Conservation (phyloP, 2,113 vertebrate genomes). For the Pedetes capensis region DNA sequence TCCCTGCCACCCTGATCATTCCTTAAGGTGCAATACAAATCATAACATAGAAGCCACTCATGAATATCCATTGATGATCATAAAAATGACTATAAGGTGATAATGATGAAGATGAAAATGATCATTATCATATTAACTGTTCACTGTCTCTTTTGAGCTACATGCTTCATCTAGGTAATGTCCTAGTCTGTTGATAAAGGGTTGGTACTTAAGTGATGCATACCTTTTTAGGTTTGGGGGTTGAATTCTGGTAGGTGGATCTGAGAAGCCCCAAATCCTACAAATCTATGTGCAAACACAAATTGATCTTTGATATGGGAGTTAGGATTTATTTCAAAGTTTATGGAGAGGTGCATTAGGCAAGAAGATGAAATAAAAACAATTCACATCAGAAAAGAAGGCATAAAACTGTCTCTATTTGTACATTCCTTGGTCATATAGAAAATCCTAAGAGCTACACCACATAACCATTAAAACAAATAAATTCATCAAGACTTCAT, state of each 20-base stretch:
- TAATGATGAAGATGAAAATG: too few species aligned
- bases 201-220: neutral
- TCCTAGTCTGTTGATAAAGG: too few species aligned
- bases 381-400: neutral
- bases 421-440: too few species aligned
- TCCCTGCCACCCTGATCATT: neutral
- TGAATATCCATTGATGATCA: neutral
- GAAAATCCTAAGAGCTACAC: too few species aligned
- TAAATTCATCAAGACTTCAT: too few species aligned
- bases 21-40: neutral
- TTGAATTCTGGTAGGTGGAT: neutral
- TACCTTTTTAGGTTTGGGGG: neutral
- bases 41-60: neutral
- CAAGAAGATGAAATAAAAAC: neutral
- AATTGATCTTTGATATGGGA: too few species aligned
- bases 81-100: neutral
- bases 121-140: neutral
- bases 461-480: too few species aligned
- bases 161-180: too few species aligned
- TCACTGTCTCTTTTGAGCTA: too few species aligned
- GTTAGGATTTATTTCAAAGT: too few species aligned
- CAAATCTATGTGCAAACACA: neutral
- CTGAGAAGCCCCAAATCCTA: neutral
- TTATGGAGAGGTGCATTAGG: too few species aligned
- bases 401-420: too few species aligned